A percentile compares a stretch with the other conserved stretches of the same genome.
These are phyloP conservation scores for Porphyrio hochstetteri DNA, from an alignment of 2,113 vertebrate genomes.

Conservation along the genomic window DNA sequence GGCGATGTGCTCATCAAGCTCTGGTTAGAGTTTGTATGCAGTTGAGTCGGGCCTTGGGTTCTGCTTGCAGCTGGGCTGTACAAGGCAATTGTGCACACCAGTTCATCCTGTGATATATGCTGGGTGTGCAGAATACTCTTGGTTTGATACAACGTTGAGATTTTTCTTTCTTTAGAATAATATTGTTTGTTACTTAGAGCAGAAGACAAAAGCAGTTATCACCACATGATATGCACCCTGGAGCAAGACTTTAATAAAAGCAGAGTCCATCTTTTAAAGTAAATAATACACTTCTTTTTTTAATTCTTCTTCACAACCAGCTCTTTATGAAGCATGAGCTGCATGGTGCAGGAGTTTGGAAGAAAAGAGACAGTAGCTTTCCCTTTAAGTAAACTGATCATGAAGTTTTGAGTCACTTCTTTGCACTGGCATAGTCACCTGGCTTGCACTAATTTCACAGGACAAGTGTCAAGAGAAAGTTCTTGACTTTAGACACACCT, in stretches of 20 bases:
- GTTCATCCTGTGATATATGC: not conserved
- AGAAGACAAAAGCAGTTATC: slow-evolving; percentile 33
- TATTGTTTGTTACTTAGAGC: slow-evolving; percentile 43
- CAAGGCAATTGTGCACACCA: not conserved
- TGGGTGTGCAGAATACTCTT: not conserved
- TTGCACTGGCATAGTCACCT: not conserved
- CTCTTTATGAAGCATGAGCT: not conserved
- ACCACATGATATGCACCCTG: slow-evolving; percentile 30
- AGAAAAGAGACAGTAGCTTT: not conserved
- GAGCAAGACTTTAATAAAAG: slow-evolving; percentile 43
- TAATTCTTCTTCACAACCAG: not conserved
- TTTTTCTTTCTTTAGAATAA: slow-evolving; percentile 42
- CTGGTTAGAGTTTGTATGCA: not conserved
- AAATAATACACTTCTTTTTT: not conserved
- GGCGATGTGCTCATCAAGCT: not conserved
- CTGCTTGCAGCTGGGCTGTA: not conserved
- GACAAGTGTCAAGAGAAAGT: not conserved
- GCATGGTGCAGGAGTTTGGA: not conserved
- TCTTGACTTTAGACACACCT: not conserved
- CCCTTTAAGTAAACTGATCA: not conserved
- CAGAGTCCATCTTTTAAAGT: slow-evolving; percentile 13
- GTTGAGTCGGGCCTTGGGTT: not conserved
- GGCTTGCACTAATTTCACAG: not conserved
- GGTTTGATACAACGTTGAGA: not conserved
- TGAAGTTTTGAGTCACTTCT: not conserved